phyloP scores from a whole-genome alignment of 2,797 vertebrate species.

The Epinephelus awoara region DNA sequence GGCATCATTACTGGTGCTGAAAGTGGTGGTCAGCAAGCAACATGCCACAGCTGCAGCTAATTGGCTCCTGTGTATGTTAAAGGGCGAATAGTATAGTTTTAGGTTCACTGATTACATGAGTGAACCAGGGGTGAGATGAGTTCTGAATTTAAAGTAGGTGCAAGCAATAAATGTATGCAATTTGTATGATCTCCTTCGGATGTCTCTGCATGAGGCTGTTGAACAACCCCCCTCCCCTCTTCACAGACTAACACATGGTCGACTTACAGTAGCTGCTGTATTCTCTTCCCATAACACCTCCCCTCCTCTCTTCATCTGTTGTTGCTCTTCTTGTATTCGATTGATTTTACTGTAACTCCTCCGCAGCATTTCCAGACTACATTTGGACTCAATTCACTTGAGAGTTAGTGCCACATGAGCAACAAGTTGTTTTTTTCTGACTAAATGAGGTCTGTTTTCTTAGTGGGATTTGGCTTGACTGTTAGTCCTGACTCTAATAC shows the following conservation, averaged over 20 bases:
- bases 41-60: slow-evolving; percentile 46
- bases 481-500: background rate
- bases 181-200: slow-evolving; percentile 30
- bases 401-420: background rate
- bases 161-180: slow-evolving; percentile 32
- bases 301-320: background rate
- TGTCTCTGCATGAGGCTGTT: slow-evolving; percentile 17
- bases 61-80: slow-evolving; percentile 30
- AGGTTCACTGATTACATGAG: slow-evolving; percentile 26
- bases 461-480: background rate
- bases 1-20: background rate
- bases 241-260: background rate
- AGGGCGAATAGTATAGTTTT: slow-evolving; percentile 7
- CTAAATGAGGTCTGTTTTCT: background rate
- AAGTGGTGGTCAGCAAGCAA: slow-evolving; percentile 38
- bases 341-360: slow-evolving; percentile 2
- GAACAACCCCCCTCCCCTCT: background rate
- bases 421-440: background rate
- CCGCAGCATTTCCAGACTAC: background rate
- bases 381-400: background rate
- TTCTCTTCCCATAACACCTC: background rate
- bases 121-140: slow-evolving; percentile 1
- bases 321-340: background rate
- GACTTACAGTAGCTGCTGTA: background rate
- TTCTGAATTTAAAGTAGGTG: slow-evolving; percentile 15